A percentile compares a stretch with the other conserved stretches of the same genome.
These are phyloP conservation scores for Ametastegia equiseti DNA, from an alignment of 2,888 invertebrate species.

Conservation along the genomic window DNA sequence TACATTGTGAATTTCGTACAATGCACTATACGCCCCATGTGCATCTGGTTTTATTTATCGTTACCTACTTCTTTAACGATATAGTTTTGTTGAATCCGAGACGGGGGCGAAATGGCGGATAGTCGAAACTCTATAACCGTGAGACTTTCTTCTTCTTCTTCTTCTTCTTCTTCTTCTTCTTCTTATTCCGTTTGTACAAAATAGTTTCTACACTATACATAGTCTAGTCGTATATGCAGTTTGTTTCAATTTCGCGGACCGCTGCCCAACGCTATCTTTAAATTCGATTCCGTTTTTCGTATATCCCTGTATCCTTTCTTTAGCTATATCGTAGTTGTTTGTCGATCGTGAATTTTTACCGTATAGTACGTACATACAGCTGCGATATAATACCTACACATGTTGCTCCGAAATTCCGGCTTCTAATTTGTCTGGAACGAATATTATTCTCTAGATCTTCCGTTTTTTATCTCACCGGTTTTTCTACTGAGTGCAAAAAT, in stretches of 20 bases:
- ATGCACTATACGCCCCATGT: too few species aligned
- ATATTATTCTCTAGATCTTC: not conserved
- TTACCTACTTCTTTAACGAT: too few species aligned
- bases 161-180: too few species aligned
- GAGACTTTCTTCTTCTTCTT: too few species aligned
- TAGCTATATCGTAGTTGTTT: conserved; percentile 4
- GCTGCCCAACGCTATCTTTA: conserved; percentile 23
- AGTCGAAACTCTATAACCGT: too few species aligned
- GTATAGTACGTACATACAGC: too few species aligned
- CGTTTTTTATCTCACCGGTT: too few species aligned
- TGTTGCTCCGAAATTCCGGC: not conserved
- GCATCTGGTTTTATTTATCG: too few species aligned
- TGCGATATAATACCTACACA: not conserved
- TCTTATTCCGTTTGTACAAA: too few species aligned
- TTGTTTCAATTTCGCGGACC: conserved; percentile 44
- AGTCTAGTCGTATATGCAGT: not conserved
- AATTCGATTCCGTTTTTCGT: conserved; percentile 27
- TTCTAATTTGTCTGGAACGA: not conserved
- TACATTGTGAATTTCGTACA: too few species aligned
- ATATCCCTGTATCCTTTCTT: not conserved
- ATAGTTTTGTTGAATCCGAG: too few species aligned
- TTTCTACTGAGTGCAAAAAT: not conserved
- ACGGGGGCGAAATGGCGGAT: too few species aligned
- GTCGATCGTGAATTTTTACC: conserved; percentile 4
- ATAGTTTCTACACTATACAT: not conserved